Base-by-base conservation (phyloP, 2,797 vertebrate genomes). In the Spinus pinus region DNA sequence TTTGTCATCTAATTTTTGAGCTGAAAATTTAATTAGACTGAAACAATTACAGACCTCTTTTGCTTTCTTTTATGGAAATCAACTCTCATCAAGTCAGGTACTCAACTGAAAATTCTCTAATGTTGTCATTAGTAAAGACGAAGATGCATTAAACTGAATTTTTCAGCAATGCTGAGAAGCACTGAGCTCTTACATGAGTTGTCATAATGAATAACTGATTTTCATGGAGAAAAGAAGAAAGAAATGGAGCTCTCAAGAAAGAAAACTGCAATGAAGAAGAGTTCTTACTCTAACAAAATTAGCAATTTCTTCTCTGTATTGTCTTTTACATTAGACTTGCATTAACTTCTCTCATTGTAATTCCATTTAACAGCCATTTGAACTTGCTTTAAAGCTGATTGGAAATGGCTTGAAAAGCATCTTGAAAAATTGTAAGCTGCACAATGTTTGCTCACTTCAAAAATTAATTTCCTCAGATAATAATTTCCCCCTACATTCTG, bases 381-480 rank as follows among this genome's bases (percentile, higher is more conserved):
- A 77, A 61, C 35, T n/a, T 28, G 12, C 37, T 47, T 66, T 72
- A 90, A 70, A 84, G 69, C 12, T 50, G 47, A 75, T 4, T 90
- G 37, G 83, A 86, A 95, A 50, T 3, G 30, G 67, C 42, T 80
- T 47, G 46, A 82, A 79, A 61, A 80, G 11, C 21, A 69, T 41
- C 64, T 41, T 54, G 47, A 69, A 61, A 69, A 61, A 54, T 30
- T 33, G 30, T 33, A 39, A 86, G 46, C 72, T 49, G 61, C 64
- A 81, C 57, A 75, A 69, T 94, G 93, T 96, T 85, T 92, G 37
- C 72, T 81, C 93, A 86, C 66, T 91, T 94, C 50, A 94, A 65
- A 94, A 95, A 88, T 42, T 80, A 39, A 20, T 87, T 93, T 95
- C 87, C 58, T 78, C 12, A 28, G 69, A 88, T 74, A 60, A 64